phyloP scores from a whole-genome alignment of 2,113 vertebrate species.

The Leucopsar rothschildi region DNA sequence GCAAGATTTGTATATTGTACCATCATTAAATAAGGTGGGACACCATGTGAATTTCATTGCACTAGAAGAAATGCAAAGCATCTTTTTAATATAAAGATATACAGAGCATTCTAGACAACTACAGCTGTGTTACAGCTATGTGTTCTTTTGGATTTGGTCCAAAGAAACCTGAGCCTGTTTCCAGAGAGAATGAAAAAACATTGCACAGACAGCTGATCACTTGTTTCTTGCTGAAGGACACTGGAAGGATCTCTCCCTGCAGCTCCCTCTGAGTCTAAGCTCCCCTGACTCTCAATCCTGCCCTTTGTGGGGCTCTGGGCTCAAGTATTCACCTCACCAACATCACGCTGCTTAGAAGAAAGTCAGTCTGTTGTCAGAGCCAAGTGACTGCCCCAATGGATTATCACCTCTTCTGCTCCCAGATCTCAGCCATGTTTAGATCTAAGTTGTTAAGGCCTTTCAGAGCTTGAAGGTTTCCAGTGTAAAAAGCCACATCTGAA shows the following conservation, averaged over 20 bases:
- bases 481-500: constrained; percentile 97
- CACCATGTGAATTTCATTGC: constrained; percentile 76
- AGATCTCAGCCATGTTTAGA: constrained; percentile 95
- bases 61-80: constrained; percentile 81
- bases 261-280: constrained; percentile 35
- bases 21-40: constrained; percentile 81
- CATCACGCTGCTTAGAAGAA: constrained; percentile 21
- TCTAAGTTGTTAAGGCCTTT: constrained; percentile 89
- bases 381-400: constrained; percentile 17
- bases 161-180: constrained; percentile 86
- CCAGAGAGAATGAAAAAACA: constrained; percentile 74
- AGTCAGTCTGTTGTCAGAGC: constrained; percentile 38
- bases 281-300: constrained; percentile 11
- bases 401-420: constrained; percentile 99
- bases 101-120: constrained; percentile 77
- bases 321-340: constrained; percentile 40
- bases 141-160: constrained; percentile 86
- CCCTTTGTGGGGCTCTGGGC: constrained; percentile 19
- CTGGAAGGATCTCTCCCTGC: constrained; percentile 48
- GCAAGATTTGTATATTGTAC: constrained; percentile 71
- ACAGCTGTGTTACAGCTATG: constrained; percentile 84
- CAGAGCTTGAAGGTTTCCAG: constrained; percentile 92
- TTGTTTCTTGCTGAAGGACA: constrained; percentile 62
- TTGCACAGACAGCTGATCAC: constrained; percentile 70
- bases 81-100: constrained; percentile 80